Percentiles rank a stretch among this genome's conserved stretches.
These are phyloP conservation scores for Adelphocoris suturalis DNA, from an alignment of 2,888 invertebrate genomes.

Conservation along the genomic window DNA sequence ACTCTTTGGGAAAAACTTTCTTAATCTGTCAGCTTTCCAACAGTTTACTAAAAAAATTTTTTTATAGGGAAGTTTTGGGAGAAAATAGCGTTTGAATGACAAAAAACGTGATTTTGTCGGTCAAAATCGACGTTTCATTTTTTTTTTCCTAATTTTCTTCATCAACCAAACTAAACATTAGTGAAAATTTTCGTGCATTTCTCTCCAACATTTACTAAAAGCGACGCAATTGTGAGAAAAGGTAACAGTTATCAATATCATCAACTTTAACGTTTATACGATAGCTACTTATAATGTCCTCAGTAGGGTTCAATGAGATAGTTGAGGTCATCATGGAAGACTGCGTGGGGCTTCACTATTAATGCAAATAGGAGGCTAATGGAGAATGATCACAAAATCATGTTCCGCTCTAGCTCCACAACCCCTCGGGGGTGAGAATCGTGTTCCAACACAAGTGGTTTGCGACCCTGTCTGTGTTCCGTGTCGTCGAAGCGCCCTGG, in stretches of 20 bases:
- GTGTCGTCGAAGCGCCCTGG: not conserved
- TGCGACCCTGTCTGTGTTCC: not conserved
- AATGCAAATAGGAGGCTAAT: not conserved
- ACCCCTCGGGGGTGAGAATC: not conserved
- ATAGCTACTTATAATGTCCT: not conserved
- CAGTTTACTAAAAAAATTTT: too few relatives aligned
- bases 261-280: not conserved
- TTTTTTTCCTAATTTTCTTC: too few relatives aligned
- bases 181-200: too few relatives aligned
- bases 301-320: not conserved
- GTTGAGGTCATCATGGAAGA: not conserved
- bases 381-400: conserved; percentile 27
- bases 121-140: too few relatives aligned
- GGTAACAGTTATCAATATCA: not conserved
- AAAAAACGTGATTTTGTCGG: too few relatives aligned
- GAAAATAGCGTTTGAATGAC: too few relatives aligned
- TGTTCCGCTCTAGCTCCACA: conserved; percentile 24
- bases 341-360: not conserved
- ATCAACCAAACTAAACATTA: too few relatives aligned
- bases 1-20: too few relatives aligned
- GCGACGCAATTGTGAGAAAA: too few relatives aligned
- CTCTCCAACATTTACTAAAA: too few relatives aligned
- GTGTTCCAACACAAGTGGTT: conserved; percentile 18
- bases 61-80: too few relatives aligned
- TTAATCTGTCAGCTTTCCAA: too few relatives aligned